Base-by-base conservation (phyloP, 2,797 vertebrate species). In the Alauda arvensis region DNA sequence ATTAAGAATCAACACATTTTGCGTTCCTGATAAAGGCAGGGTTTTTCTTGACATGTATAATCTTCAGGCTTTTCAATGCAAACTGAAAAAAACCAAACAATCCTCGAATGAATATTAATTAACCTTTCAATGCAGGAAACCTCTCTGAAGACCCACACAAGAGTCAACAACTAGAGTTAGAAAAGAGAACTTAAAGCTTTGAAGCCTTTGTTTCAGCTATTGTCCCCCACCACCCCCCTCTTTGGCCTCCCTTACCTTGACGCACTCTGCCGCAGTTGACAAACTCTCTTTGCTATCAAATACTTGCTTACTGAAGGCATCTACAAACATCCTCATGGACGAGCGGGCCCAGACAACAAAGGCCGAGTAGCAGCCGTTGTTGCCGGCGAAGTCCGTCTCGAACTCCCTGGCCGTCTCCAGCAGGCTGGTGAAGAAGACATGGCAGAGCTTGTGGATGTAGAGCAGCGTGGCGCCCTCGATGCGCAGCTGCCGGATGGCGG, bases 281-380 rank as follows among this genome's bases (percentile, higher is more conserved):
- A 99, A 97, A 93, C 98, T 99, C 97, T 99, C 99, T 89, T 99
- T 99, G 89, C 99, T 99, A 85, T 99, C 99, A 48, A 99, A 99
- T 45, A 99, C 99, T 97, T 99, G 99, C 89, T 99, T 99, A 96
- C 98, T 99, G 93, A 99, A 99, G 42, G 99, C 98, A 18, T 99
- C 98, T n/a, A 99, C 99, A 28, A 99, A 99, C 98, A 98, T 98
- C 92, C 93, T 97, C 97, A 99, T 98, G 89, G 99, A 98, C 0
- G 98, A 97, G 33, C 98, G 96, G 31, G 99, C 99, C 99, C 99
- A 99, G 57, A 99, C 99, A 55, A 99, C 98, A 3, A 99, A 99
- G 45, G 99, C 99, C 0, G 99, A 99, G 95, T 99, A 99, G 96
- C 99, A 99, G 77, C 99, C 99, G 0, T 98, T 98, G 96, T 98